Evolutionary conservation across 2,113 vertebrate species (phyloP).

Genomic region (Erythrolamprus reginae): DNA sequence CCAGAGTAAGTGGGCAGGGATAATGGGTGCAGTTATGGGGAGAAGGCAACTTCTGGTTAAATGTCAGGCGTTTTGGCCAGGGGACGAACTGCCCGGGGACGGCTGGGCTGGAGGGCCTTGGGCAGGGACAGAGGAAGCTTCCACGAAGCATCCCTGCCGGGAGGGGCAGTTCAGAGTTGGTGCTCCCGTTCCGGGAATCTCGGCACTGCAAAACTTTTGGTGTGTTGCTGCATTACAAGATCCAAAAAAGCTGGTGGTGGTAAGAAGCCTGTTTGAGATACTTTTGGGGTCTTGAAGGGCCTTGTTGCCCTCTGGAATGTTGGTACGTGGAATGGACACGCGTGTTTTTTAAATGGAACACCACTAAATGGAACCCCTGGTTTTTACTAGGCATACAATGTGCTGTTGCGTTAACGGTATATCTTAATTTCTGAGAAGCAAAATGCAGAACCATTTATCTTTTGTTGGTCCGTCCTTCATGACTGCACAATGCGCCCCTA

Average conservation of each 20-base stretch:
- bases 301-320: neutral
- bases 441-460: neutral
- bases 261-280: neutral
- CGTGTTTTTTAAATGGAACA: neutral
- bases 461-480: neutral
- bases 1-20: neutral
- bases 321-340: neutral
- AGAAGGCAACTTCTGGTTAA: neutral
- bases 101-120: neutral
- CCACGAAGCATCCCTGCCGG: neutral
- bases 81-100: neutral
- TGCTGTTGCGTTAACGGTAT: neutral
- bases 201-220: neutral
- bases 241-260: neutral
- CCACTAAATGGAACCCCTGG: too few relatives aligned
- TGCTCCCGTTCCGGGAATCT: neutral
- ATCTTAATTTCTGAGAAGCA: neutral
- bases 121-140: neutral
- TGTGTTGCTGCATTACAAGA: neutral
- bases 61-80: neutral
- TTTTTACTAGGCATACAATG: neutral
- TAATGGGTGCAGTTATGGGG: neutral
- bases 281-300: neutral
- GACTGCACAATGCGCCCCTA: neutral
- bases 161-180: neutral